A percentile compares a stretch with the other conserved stretches of the same genome.
These are phyloP conservation scores for Drosophila meridionalis DNA, from an alignment of 2,888 invertebrate species.

Conservation along the genomic window DNA sequence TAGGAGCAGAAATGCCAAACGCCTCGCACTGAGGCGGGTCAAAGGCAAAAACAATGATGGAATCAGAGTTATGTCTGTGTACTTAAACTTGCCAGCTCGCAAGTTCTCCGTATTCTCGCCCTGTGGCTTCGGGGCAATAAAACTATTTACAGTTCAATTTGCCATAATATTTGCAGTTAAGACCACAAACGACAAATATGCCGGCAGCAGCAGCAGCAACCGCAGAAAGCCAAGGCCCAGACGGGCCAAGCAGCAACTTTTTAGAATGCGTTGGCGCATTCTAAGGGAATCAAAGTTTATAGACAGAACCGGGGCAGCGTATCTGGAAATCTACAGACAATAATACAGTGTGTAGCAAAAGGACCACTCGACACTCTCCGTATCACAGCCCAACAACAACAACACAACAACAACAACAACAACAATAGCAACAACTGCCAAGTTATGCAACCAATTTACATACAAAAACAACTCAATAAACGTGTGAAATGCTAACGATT, in stretches of 20 bases:
- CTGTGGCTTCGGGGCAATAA: conserved; percentile 73
- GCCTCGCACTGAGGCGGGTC: conserved; percentile 28
- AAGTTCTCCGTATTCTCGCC: conserved; percentile 28
- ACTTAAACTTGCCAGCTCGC: conserved; percentile 19
- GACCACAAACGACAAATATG: conserved; percentile 78
- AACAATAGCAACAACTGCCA: conserved; percentile 44
- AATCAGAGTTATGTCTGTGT: conserved; percentile 41
- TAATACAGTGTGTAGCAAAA: conserved; percentile 67
- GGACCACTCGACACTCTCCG: conserved; percentile 69
- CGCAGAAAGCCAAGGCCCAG: conserved; percentile 29
- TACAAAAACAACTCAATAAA: conserved; percentile 82
- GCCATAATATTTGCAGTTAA: conserved; percentile 76
- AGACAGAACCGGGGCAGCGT: conserved; percentile 50
- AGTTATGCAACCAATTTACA: conserved; percentile 78
- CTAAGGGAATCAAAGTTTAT: conserved; percentile 76
- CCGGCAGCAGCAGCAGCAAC: conserved; percentile 47
- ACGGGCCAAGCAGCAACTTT: conserved; percentile 57
- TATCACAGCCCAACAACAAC: conserved; percentile 45
- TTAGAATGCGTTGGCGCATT: conserved; percentile 64
- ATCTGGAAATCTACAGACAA: conserved; percentile 75
- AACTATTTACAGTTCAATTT: conserved; percentile 81
- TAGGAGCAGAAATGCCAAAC: conserved; percentile 23
- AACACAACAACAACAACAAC: conserved; percentile 41
- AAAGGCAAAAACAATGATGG: conserved; percentile 49
- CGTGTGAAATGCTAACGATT: conserved; percentile 81